Evolutionary conservation across 2,888 invertebrate genomes (phyloP), one percentile per base, ranked within the genome.

Genomic region (Drosophila testacea): DNA sequence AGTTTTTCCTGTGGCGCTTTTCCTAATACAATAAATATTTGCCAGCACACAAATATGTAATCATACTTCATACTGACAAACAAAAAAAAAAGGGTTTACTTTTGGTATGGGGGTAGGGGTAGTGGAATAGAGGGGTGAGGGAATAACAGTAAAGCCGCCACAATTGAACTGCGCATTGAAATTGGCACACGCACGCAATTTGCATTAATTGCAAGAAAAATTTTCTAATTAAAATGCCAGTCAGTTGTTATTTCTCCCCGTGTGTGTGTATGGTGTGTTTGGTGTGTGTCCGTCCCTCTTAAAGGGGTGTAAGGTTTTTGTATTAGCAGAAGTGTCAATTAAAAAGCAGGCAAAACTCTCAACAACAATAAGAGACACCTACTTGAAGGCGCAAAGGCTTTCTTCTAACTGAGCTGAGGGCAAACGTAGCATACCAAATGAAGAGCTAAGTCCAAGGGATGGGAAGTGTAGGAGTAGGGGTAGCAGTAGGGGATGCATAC

Each of bases 271-370:
- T 44, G 50, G 42, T 57, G 0, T 13, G 39, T 38, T 7, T 50
- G 11, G 48, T 52, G 41, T 55, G 30, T 38, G 41, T 44, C 46
- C 56, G 47, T 54, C 0, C n/a, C 34, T 38, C 9, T 30, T 32
- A 2, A 7, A 10, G 16, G 28, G 32, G 13, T 60, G 52, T 36
- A 47, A 39, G 50, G 50, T 51, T 52, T 48, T 59, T 46, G 79
- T 88, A 85, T 90, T 89, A 88, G 83, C 81, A 89, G 79, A 90
- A 90, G 90, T 90, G 90, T 90, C 90, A 91, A 90, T 90, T 91
- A 88, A 81, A 83, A 83, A 44, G 36, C 39, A 63, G 59, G 28
- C 60, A 34, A 38, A 47, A 39, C n/a, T 16, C 47, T 42, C 50
- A 28, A 46, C 13, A 28, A 46, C 13, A 34, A 36, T n/a, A 57